phyloP scores from a whole-genome alignment of 2,888 invertebrate species.

The Eueremaeus valkanovi region DNA sequence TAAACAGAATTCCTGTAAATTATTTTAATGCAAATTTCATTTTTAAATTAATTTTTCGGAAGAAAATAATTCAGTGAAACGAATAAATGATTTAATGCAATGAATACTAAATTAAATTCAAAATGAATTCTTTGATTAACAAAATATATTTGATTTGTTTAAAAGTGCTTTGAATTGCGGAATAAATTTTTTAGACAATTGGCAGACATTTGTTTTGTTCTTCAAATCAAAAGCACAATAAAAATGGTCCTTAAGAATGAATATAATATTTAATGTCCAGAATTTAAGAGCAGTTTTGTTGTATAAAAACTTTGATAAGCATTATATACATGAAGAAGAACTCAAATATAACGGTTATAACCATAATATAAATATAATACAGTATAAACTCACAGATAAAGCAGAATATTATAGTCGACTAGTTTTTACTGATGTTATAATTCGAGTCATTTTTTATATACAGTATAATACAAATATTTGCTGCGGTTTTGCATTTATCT shows the following conservation, averaged over 20 bases:
- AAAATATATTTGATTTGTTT: not conserved
- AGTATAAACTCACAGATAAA: not conserved
- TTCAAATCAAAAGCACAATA: not conserved
- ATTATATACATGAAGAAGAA: too few species aligned
- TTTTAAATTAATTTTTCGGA: too few species aligned
- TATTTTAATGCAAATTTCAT: too few species aligned
- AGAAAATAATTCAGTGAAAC: too few species aligned
- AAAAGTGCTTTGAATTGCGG: not conserved
- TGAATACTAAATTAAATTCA: too few species aligned
- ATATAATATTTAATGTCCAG: not conserved
- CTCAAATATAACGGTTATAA: not conserved
- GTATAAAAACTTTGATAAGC: too few species aligned
- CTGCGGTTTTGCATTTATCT: not conserved
- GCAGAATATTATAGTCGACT: too few species aligned
- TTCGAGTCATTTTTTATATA: not conserved
- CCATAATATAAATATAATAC: constrained; percentile 9
- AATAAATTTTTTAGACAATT: not conserved
- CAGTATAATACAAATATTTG: not conserved
- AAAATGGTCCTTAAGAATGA: not conserved
- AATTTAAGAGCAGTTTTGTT: not conserved
- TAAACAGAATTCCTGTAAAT: too few species aligned
- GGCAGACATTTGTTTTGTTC: too few species aligned
- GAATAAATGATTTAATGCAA: too few species aligned
- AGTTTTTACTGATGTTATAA: too few species aligned
- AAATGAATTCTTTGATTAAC: too few species aligned